Evolutionary conservation across 2,113 vertebrate genomes (phyloP).

Genomic region (Neotoma lepida): DNA sequence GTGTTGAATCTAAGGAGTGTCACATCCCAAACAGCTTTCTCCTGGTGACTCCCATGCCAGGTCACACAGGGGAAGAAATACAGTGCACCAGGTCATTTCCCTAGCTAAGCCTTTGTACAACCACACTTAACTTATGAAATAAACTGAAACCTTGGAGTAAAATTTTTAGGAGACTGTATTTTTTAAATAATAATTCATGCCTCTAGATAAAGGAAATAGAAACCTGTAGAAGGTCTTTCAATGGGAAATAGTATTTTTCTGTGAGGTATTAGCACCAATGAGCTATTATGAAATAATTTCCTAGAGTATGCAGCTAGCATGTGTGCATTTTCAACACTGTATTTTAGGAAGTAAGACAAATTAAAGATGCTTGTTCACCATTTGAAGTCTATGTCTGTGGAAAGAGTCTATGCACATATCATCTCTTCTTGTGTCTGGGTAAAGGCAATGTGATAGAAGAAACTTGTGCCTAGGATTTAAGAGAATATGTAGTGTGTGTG

Average conservation of each 20-base stretch:
- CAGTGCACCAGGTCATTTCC: neutral
- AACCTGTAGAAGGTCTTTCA: neutral
- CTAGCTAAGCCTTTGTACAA: neutral
- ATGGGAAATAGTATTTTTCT: neutral
- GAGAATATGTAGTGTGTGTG: no score
- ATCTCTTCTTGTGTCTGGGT: neutral
- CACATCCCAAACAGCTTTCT: slow-evolving; percentile 22
- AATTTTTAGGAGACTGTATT: slow-evolving; percentile 4
- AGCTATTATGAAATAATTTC: neutral
- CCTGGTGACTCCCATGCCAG: no score
- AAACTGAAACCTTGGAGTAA: neutral
- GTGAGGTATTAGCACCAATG: neutral
- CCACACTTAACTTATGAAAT: slow-evolving; percentile 6
- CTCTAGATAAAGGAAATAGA: neutral
- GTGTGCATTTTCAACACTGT: neutral
- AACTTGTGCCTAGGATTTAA: neutral
- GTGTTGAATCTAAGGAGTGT: neutral
- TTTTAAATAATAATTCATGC: neutral
- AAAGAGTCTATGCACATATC: neutral
- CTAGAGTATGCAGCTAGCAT: neutral
- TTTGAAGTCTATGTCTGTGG: neutral
- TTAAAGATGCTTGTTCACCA: neutral
- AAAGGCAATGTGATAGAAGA: neutral
- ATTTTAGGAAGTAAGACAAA: neutral
- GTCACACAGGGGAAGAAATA: neutral